A percentile compares a stretch with the other conserved stretches of the same genome.
These are phyloP conservation scores for Buathra laborator DNA, from an alignment of 2,888 invertebrate species.

Conservation along the genomic window DNA sequence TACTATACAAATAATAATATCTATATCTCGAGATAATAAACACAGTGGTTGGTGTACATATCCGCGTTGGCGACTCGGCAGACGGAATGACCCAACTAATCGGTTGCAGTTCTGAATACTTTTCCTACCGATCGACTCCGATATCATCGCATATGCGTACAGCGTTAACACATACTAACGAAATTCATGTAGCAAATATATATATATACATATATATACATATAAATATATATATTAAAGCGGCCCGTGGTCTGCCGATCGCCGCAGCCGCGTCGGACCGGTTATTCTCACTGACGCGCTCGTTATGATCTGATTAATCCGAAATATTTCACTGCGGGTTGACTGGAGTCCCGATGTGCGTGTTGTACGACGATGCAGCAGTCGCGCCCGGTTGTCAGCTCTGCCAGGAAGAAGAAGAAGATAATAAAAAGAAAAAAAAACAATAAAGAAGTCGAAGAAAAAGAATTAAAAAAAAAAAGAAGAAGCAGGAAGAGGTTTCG, in stretches of 20 bases:
- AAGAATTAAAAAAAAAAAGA: constrained; percentile 34
- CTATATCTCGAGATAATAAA: constrained; percentile 25
- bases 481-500: constrained; percentile 45
- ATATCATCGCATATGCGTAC: constrained; percentile 47
- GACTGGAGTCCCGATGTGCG: constrained; percentile 65
- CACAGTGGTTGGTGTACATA: constrained; percentile 4
- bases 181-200: not conserved
- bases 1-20: constrained; percentile 56
- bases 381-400: constrained; percentile 67
- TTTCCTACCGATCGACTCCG: constrained; percentile 54
- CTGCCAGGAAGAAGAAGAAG: constrained; percentile 68
- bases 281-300: constrained; percentile 72
- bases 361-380: constrained; percentile 66
- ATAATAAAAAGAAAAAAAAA: constrained; percentile 40
- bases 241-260: constrained; percentile 33
- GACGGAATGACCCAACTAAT: constrained; percentile 63
- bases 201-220: constrained; percentile 7
- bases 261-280: constrained; percentile 70
- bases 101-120: constrained; percentile 58
- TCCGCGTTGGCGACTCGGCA: constrained; percentile 59
- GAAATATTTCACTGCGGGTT: constrained; percentile 73
- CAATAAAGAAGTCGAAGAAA: constrained; percentile 38
- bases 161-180: constrained; percentile 16
- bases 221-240: constrained; percentile 28
- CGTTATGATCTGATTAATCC: constrained; percentile 77